These are phyloP conservation scores for Ceratina calcarata DNA, from an alignment of 1,140 invertebrate species.

Conservation along the genomic window DNA sequence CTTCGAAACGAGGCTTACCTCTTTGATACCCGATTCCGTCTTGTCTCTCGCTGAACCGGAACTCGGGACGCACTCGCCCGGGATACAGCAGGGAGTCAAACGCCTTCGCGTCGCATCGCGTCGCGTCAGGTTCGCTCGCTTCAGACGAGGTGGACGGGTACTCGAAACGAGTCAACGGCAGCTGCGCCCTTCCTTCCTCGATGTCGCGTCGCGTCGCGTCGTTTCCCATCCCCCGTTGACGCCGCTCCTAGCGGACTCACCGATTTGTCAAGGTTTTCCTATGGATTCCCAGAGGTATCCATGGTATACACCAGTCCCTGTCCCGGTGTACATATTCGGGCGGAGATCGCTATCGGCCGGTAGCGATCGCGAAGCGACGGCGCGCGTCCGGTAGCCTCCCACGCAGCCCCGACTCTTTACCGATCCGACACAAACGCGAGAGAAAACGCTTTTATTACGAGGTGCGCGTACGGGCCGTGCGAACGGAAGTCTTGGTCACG, in stretches of 20 bases:
- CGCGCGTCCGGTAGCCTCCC: conserved; percentile 35
- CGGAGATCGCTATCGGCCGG: conserved; percentile 36
- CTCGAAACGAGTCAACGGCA: conserved; percentile 38
- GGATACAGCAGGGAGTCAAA: too few relatives aligned
- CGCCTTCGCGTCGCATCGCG: too few relatives aligned
- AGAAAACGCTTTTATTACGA: conserved; percentile 31
- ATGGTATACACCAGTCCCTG: background rate
- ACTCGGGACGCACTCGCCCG: background rate
- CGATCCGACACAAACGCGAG: conserved; percentile 23
- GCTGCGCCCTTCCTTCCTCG: conserved; percentile 34
- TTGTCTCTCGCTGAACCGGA: background rate
- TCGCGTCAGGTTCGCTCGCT: background rate
- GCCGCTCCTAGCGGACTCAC: background rate
- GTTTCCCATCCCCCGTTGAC: background rate
- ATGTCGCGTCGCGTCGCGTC: background rate
- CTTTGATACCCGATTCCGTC: conserved; percentile 41
- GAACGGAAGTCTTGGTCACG: conserved; percentile 76
- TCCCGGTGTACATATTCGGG: background rate
- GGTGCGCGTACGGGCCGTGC: conserved; percentile 70
- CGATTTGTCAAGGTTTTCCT: conserved; percentile 24
- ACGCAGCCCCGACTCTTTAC: conserved; percentile 25
- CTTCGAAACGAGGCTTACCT: conserved; percentile 19
- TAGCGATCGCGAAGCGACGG: too few relatives aligned
- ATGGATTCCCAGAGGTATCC: conserved; percentile 9
- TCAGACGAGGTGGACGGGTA: conserved; percentile 5